A percentile compares a stretch with the other conserved stretches of the same genome.
Evolutionary conservation across 2,113 vertebrate genomes (phyloP).

Genomic region (Tautogolabrus adspersus): DNA sequence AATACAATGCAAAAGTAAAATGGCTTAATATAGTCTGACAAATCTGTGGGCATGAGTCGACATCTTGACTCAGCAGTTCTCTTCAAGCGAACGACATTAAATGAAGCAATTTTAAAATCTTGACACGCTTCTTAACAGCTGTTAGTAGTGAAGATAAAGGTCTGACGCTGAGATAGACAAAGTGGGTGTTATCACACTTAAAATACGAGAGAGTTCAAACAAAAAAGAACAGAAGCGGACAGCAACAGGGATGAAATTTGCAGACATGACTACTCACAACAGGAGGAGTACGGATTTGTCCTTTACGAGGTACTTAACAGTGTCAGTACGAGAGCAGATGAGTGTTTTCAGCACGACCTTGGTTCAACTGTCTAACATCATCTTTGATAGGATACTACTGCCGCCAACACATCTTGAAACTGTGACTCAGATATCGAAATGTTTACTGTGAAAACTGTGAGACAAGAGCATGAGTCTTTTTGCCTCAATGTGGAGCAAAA

Average conservation of each 20-base stretch:
- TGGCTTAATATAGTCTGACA: neutral
- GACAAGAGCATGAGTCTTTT: constrained; percentile 2
- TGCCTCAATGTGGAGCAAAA: neutral
- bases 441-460: constrained; percentile 27
- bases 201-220: neutral
- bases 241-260: neutral
- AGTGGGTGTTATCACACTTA: constrained; percentile 19
- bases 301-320: constrained; percentile 5
- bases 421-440: constrained; percentile 27
- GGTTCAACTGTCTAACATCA: constrained; percentile 7
- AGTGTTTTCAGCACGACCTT: constrained; percentile 5
- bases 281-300: constrained; percentile 6
- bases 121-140: constrained; percentile 24
- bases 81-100: constrained; percentile 29
- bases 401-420: constrained; percentile 12
- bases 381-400: constrained; percentile 11
- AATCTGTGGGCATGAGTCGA: neutral
- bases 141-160: constrained; percentile 11
- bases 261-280: constrained; percentile 18
- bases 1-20: neutral
- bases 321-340: constrained; percentile 2
- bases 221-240: constrained; percentile 1
- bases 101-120: constrained; percentile 3
- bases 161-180: constrained; percentile 21
- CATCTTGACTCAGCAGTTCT: constrained; percentile 17